Conservation (phyloP, 2,797 vertebrate genomes). For the Peromyscus attwateri region DNA sequence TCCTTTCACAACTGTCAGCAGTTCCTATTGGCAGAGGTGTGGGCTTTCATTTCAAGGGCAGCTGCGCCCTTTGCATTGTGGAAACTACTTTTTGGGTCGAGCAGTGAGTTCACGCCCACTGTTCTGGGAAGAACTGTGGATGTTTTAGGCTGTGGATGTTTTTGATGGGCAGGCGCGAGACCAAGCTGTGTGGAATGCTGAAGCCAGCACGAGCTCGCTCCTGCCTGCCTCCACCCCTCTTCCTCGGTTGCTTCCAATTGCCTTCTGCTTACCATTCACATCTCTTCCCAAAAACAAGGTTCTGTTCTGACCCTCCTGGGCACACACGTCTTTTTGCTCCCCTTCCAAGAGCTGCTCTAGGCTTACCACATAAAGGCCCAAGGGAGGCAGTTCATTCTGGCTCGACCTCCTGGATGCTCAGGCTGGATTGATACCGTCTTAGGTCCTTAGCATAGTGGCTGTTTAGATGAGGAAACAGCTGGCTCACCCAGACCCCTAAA, state of each 20-base stretch:
- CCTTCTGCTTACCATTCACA: neutral
- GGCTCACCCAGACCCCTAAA: neutral
- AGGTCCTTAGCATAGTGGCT: neutral
- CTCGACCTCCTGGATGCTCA: neutral
- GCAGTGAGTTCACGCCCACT: neutral
- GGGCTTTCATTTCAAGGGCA: neutral
- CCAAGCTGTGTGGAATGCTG: neutral
- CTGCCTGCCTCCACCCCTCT: neutral
- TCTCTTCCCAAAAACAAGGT: neutral
- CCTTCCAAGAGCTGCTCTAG: neutral
- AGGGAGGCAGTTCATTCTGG: neutral
- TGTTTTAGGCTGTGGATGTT: neutral
- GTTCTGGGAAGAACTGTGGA: neutral
- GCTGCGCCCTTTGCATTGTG: neutral
- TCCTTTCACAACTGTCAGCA: constrained; percentile 37
- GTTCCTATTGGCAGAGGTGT: neutral
- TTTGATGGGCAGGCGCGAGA: neutral
- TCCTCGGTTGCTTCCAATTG: neutral
- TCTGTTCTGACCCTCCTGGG: neutral
- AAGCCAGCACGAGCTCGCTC: neutral
- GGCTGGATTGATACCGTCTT: neutral
- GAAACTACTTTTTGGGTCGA: neutral
- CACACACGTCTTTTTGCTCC: neutral
- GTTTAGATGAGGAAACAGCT: neutral
- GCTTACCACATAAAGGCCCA: neutral